These are phyloP conservation scores for Rhegmatorhina hoffmannsi DNA, from an alignment of 2,113 vertebrate species.

Conservation along the genomic window DNA sequence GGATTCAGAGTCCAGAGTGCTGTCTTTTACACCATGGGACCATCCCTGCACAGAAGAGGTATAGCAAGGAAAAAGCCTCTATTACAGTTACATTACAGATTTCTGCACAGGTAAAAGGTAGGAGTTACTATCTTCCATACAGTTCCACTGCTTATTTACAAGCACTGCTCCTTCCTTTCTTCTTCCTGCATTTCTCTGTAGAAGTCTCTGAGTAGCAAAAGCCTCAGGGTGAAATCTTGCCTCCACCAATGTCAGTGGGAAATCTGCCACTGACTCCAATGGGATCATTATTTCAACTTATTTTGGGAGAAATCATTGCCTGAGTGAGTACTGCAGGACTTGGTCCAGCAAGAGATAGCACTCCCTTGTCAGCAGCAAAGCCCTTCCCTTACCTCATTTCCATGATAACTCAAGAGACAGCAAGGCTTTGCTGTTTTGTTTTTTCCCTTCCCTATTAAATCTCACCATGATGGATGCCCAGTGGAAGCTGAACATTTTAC, in stretches of 20 bases:
- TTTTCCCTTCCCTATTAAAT: neutral
- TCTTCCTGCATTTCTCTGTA: neutral
- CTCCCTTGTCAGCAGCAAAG: neutral
- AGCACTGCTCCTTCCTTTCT: neutral
- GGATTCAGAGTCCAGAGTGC: no score
- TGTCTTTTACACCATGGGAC: no score
- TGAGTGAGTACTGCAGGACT: neutral
- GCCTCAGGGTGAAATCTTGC: neutral
- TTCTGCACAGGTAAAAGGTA: neutral
- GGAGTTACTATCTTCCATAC: neutral
- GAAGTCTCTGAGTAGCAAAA: neutral
- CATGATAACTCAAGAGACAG: neutral
- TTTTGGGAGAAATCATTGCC: neutral
- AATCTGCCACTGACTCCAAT: neutral
- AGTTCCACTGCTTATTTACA: neutral
- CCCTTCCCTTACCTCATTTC: neutral
- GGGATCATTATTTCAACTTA: neutral
- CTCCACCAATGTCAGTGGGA: neutral
- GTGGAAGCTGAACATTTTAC: neutral
- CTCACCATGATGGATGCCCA: neutral
- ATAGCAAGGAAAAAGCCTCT: accelerated
- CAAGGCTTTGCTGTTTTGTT: neutral
- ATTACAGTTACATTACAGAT: neutral
- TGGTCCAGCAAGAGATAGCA: neutral
- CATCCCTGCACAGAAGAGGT: neutral